phyloP scores from a whole-genome alignment of 2,113 vertebrate genomes.

The Aythya baeri region DNA sequence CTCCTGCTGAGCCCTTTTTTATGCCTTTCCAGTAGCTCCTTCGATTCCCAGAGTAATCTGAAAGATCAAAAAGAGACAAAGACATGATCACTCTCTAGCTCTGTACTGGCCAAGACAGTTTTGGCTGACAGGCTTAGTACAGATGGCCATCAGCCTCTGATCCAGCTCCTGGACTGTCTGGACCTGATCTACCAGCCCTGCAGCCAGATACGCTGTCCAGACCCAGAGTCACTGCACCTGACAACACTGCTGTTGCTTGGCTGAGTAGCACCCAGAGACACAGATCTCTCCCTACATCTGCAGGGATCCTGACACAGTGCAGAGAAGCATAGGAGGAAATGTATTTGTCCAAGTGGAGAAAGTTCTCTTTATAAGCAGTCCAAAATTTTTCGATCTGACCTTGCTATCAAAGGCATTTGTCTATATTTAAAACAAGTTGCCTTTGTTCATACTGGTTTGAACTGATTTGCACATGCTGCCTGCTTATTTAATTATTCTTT shows the following conservation, averaged over 20 bases:
- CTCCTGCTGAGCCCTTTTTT: background rate
- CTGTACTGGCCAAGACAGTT: slow-evolving; percentile 30
- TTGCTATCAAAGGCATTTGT: slow-evolving; percentile 3
- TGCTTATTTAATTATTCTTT: slow-evolving; percentile 4
- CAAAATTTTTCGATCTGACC: background rate
- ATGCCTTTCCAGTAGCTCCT: slow-evolving; percentile 27
- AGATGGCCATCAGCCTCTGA: slow-evolving; percentile 63
- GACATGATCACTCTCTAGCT: slow-evolving; percentile 42
- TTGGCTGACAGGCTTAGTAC: slow-evolving; percentile 44
- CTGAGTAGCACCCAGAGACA: background rate
- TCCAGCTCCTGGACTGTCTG: slow-evolving; percentile 52
- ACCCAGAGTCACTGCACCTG: slow-evolving; percentile 44
- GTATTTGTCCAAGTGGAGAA: background rate
- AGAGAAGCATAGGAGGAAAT: background rate
- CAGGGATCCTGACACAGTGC: background rate
- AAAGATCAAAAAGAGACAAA: slow-evolving; percentile 66
- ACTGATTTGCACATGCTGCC: background rate
- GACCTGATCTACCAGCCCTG: slow-evolving; percentile 28
- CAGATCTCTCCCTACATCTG: background rate
- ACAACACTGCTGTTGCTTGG: slow-evolving; percentile 46
- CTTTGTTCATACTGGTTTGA: slow-evolving; percentile 9
- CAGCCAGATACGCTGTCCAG: slow-evolving; percentile 39
- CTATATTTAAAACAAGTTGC: background rate
- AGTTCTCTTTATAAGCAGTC: slow-evolving; percentile 12
- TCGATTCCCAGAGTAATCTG: slow-evolving; percentile 16